Percentiles rank a stretch among this genome's conserved stretches.
phyloP scores from a whole-genome alignment of 2,113 vertebrate genomes.

The Burhinus bistriatus region DNA sequence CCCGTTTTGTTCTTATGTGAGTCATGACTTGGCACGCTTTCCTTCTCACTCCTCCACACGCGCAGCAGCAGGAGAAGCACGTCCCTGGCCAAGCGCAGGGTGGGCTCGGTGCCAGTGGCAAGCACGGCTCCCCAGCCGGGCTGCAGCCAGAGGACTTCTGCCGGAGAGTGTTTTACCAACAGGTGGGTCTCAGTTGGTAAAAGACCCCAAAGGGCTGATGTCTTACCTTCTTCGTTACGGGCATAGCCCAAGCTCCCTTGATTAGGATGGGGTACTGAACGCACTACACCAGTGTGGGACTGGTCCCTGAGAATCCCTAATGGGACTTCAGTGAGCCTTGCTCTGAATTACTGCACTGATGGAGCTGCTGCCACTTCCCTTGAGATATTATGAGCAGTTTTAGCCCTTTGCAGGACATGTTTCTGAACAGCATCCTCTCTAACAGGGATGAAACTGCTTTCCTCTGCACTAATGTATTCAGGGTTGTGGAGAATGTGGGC shows the following conservation, averaged over 20 bases:
- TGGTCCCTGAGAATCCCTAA: background rate
- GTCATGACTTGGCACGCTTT: background rate
- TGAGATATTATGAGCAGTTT: background rate
- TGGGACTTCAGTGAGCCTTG: background rate
- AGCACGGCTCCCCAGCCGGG: accelerated
- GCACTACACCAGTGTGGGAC: too few relatives aligned
- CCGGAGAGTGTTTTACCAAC: background rate
- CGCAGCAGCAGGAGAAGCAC: background rate
- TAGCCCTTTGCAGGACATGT: background rate
- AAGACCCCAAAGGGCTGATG: background rate
- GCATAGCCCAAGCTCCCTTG: background rate
- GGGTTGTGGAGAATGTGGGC: background rate
- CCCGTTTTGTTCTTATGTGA: background rate
- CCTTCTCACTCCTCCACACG: background rate
- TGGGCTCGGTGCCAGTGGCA: background rate
- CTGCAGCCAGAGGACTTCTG: background rate
- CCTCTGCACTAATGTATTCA: background rate
- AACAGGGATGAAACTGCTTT: background rate
- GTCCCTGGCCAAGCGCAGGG: background rate
- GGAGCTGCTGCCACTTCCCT: background rate
- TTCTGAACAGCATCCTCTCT: background rate
- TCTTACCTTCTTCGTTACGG: background rate
- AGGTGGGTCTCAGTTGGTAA: background rate
- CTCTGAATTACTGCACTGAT: background rate
- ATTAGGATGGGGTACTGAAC: background rate